Conservation (phyloP, 92 coral and sea anemone species). For the Pocillopora grandis region DNA sequence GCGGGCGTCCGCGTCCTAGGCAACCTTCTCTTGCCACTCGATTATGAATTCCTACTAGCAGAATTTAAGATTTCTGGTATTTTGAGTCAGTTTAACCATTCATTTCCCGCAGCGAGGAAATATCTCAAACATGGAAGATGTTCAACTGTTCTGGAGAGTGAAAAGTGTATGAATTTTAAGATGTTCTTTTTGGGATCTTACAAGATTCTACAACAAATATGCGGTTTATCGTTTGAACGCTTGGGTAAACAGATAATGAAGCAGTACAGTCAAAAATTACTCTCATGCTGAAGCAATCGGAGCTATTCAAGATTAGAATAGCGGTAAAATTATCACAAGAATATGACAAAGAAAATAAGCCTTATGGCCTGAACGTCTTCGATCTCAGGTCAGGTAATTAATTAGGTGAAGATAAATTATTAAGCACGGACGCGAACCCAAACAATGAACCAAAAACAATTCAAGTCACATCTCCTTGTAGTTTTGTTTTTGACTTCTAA, state of each 20-base stretch:
- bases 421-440: conserved; percentile 24
- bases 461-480: background rate
- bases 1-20: conserved; percentile 29
- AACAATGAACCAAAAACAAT: background rate
- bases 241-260: conserved; percentile 29
- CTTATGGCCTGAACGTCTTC: conserved; percentile 15
- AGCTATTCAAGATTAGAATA: too few relatives aligned
- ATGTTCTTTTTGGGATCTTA: background rate
- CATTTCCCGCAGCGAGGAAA: background rate
- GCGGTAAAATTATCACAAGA: background rate
- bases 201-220: conserved; percentile 17
- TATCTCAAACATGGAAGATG: background rate
- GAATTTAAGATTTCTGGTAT: background rate
- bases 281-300: background rate
- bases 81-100: background rate
- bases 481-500: background rate
- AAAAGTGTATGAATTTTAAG: conserved; percentile 13
- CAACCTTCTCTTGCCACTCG: conserved; percentile 6
- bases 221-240: background rate
- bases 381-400: background rate
- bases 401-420: conserved; percentile 12
- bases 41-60: conserved; percentile 10
- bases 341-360: background rate
- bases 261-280: background rate
- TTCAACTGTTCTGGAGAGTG: background rate